These are phyloP conservation scores for Octodonta nipae DNA, from an alignment of 2,888 invertebrate genomes.

Conservation along the genomic window DNA sequence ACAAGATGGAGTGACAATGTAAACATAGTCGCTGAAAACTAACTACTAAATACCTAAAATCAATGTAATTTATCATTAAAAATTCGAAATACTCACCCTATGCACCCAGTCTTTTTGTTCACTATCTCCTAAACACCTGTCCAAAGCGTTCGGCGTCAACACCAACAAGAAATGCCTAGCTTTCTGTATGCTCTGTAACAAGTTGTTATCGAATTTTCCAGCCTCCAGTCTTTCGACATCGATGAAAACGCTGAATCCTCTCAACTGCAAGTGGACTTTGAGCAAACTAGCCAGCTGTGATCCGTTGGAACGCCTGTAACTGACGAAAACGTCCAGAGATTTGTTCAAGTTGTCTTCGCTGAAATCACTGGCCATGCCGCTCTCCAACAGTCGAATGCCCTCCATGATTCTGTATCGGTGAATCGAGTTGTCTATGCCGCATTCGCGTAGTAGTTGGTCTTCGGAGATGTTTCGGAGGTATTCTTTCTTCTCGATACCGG, in stretches of 20 bases:
- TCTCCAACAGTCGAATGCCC: slow-evolving; percentile 63
- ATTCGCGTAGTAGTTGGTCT: slow-evolving; percentile 81
- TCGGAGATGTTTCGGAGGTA: slow-evolving; percentile 76
- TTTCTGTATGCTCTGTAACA: slow-evolving; percentile 89
- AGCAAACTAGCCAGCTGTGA: slow-evolving; percentile 89
- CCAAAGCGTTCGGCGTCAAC: slow-evolving; percentile 85
- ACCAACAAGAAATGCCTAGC: slow-evolving; percentile 95
- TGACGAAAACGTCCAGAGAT: slow-evolving; percentile 92
- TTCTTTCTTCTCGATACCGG: slow-evolving; percentile 78
- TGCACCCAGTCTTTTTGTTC: slow-evolving; percentile 99
- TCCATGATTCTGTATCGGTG: slow-evolving; percentile 83
- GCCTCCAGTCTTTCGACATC: slow-evolving; percentile 96
- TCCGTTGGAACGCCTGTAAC: slow-evolving; percentile 92
- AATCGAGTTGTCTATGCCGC: slow-evolving; percentile 86
- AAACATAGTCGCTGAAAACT: too few relatives aligned
- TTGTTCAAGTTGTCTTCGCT: slow-evolving; percentile 74
- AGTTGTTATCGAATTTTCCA: slow-evolving; percentile 96
- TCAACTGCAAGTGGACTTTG: slow-evolving; percentile 89
- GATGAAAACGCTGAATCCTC: slow-evolving; percentile 94
- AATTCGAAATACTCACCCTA: slow-evolving; percentile 77
- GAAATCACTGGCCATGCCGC: slow-evolving; percentile 45
- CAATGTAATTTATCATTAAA: too few relatives aligned
- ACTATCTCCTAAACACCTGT: slow-evolving; percentile 80
- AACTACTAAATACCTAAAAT: too few relatives aligned
- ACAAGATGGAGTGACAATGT: too few relatives aligned